Evolutionary conservation across 1,140 invertebrate genomes (phyloP), one percentile per base, ranked within the genome.

Genomic region (Drosophila hydei): DNA sequence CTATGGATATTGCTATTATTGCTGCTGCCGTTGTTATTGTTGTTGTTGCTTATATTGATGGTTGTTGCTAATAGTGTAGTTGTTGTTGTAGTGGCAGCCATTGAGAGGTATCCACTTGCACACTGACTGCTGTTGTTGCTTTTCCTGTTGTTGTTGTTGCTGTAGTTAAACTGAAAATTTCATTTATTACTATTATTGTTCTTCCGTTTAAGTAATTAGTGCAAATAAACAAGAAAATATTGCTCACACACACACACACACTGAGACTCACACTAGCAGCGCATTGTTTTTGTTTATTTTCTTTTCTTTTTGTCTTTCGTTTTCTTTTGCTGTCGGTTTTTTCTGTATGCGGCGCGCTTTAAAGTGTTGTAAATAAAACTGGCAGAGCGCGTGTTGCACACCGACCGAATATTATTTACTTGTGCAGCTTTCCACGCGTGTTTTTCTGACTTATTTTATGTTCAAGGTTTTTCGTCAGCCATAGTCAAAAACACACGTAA

Each of bases 31-130:
- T 2, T 75, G 65, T 6, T 76, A 48, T 58, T 81, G 54, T 83
- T 79, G 73, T 69, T 72, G 76, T 67, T 79, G 62, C 62, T 78
- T 52, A 71, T 76, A 61, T 70, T 77, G 77, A 70, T 79, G 77
- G 79, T 81, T 48, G 73, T 77, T 71, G 67, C 76, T 75, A 75
- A 36, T 79, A 77, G 76, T 79, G 83, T 88, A 19, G 81, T 88
- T 78, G 81, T 85, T 75, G 81, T 88, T 72, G 84, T 87, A 68
- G 81, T 87, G 79, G 83, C 84, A 69, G 83, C 83, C 83, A 88
- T 88, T 88, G 78, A 87, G 73, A 80, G 80, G 60, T 72, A 77
- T 77, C 77, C 83, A 81, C 83, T 81, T 88, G 71, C 79, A 63
- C 59, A 55, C 75, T 74, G 47, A 50, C 54, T 75, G 33, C 38